Percentiles rank a stretch among this genome's conserved stretches.
Conservation (phyloP, 2,797 vertebrate genomes). For the Petrocephalus sullivani region DNA sequence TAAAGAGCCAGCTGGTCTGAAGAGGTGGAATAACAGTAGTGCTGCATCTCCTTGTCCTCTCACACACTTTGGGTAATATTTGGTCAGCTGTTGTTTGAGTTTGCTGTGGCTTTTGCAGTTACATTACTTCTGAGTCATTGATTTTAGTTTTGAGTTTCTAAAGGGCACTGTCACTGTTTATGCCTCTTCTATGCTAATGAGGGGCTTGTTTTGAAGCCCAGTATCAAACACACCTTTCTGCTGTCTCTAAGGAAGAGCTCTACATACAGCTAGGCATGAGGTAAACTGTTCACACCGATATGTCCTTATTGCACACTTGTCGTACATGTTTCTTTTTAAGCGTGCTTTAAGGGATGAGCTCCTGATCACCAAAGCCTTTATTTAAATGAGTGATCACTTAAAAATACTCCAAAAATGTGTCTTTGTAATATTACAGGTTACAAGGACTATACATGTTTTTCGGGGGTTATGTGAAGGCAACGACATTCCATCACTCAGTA, state of each 20-base stretch:
- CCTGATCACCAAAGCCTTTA: not conserved
- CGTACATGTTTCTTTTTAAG: not conserved
- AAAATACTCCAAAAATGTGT: not conserved
- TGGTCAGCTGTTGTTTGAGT: conserved; percentile 22
- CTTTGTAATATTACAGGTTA: not conserved
- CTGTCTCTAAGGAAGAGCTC: not conserved
- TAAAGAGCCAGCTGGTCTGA: not conserved
- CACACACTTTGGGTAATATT: not conserved
- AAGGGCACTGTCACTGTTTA: not conserved
- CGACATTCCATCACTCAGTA: not conserved
- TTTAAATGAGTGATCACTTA: not conserved
- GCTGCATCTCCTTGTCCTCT: not conserved
- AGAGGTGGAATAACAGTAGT: not conserved
- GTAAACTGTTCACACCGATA: not conserved
- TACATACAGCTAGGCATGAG: not conserved
- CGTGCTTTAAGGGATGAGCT: not conserved
- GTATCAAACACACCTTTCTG: not conserved
- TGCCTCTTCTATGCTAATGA: not conserved
- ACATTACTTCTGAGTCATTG: not conserved
- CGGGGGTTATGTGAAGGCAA: not conserved
- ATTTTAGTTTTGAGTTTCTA: not conserved
- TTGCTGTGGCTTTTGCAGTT: not conserved
- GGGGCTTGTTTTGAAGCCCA: not conserved
- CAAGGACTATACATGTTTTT: not conserved
- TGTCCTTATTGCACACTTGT: not conserved